Evolutionary conservation across 2,888 invertebrate species (phyloP).

Genomic region (Eupithecia dodoneata): DNA sequence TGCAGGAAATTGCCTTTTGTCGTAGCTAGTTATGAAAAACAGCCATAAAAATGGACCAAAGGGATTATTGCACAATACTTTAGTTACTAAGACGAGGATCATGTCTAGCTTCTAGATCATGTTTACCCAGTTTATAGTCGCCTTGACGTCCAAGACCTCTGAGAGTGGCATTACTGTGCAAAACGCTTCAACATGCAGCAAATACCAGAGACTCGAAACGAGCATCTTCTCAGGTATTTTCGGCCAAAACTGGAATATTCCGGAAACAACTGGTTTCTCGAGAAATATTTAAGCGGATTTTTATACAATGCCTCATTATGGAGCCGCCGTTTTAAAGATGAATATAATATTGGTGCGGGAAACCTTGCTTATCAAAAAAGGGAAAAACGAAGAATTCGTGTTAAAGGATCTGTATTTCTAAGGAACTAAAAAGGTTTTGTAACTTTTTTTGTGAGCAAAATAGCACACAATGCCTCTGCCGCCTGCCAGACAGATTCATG

Average conservation of each 20-base stretch:
- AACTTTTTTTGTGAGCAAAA: not conserved
- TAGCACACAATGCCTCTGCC: not conserved
- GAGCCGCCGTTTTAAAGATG: not conserved
- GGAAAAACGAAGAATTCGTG: not conserved
- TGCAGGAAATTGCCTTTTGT: no score
- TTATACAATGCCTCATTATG: not conserved
- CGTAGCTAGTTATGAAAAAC: no score
- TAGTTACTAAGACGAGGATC: not conserved
- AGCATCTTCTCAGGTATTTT: not conserved
- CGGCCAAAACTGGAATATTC: not conserved
- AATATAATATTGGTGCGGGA: not conserved
- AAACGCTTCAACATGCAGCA: not conserved
- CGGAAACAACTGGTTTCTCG: not conserved
- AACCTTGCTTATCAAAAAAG: not conserved
- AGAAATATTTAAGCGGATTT: slow-evolving; percentile 2
- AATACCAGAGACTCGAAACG: not conserved
- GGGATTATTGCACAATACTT: not conserved
- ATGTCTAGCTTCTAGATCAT: no score
- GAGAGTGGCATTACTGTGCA: not conserved
- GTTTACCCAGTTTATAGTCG: not conserved
- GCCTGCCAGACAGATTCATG: not conserved
- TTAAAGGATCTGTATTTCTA: not conserved
- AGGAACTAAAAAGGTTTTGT: not conserved
- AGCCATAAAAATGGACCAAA: no score
- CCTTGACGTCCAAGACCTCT: not conserved